Evolutionary conservation across 2,113 vertebrate species (phyloP).

Genomic region (Epinephelus moara): DNA sequence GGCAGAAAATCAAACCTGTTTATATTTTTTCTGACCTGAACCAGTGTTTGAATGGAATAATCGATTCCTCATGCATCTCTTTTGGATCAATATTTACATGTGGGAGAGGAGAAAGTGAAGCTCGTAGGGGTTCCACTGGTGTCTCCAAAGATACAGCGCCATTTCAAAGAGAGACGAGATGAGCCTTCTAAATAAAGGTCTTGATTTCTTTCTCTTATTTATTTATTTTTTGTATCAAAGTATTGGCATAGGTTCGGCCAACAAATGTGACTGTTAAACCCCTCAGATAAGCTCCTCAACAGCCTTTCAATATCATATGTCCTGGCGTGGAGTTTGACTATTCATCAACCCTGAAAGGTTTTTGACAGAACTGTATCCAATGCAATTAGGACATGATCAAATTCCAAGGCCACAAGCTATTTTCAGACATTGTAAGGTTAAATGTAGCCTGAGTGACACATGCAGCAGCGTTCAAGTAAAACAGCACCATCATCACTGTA

Average conservation of each 20-base stretch:
- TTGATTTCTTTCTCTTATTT: conserved; percentile 25
- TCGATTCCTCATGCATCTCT: conserved; percentile 70
- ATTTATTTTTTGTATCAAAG: conserved; percentile 31
- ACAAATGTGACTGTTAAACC: conserved; percentile 54
- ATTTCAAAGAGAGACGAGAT: conserved; percentile 40
- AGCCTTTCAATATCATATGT: conserved; percentile 24
- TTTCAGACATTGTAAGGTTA: conserved; percentile 52
- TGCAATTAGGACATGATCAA: conserved; percentile 32
- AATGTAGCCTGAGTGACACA: conserved; percentile 36
- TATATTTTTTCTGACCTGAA: conserved; percentile 63
- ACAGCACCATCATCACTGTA: conserved; percentile 22
- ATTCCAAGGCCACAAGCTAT: conserved; percentile 49
- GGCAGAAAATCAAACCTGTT: conserved; percentile 65
- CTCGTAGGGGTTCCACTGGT: conserved; percentile 57
- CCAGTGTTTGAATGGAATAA: conserved; percentile 66
- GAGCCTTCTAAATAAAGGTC: conserved; percentile 64
- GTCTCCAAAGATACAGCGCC: conserved; percentile 60
- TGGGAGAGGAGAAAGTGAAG: conserved; percentile 57
- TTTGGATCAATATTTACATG: conserved; percentile 74
- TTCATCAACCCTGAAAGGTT: conserved; percentile 29
- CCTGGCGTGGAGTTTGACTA: conserved; percentile 41
- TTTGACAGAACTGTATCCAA: conserved; percentile 63
- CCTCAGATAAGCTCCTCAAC: conserved; percentile 52
- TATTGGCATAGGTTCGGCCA: conserved; percentile 37
- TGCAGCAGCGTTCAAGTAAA: conserved; percentile 19